Percentiles rank a stretch among this genome's conserved stretches.
These are phyloP conservation scores for Branchinecta lindahli DNA, from an alignment of 1,140 invertebrate genomes.

Conservation along the genomic window DNA sequence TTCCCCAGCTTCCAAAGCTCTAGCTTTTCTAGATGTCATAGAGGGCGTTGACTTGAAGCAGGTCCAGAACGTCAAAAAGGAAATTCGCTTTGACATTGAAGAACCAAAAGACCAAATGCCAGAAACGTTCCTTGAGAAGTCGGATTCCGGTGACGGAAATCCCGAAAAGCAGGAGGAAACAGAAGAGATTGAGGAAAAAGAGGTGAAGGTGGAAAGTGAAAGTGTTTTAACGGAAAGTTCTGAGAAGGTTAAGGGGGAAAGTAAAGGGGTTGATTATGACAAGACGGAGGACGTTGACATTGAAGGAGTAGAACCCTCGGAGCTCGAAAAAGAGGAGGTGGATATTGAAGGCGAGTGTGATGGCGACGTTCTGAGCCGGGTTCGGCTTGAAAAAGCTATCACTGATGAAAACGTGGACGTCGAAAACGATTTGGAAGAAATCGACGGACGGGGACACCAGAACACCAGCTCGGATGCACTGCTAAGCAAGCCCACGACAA, in stretches of 20 bases:
- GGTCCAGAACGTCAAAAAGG: background rate
- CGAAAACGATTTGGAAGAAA: slow-evolving; percentile 3
- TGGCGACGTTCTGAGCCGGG: background rate
- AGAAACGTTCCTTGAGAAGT: background rate
- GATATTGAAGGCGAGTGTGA: background rate
- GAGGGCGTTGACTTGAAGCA: background rate
- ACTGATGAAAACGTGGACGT: slow-evolving; percentile 2
- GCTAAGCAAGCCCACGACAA: no score
- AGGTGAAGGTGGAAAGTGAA: background rate
- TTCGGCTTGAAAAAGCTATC: slow-evolving; percentile 2
- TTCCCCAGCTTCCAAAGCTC: background rate
- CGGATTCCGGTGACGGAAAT: background rate
- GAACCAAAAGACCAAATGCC: background rate
- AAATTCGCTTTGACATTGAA: slow-evolving; percentile 1
- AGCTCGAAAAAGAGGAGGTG: background rate
- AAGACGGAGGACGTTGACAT: background rate
- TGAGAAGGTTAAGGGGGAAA: background rate
- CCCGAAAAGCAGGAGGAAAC: no score
- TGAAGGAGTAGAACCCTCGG: background rate
- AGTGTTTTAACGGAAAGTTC: background rate
- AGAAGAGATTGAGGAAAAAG: background rate
- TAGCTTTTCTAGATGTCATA: background rate
- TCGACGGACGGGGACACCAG: background rate
- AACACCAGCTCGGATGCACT: no score
- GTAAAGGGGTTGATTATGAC: background rate